phyloP scores from a whole-genome alignment of 1,140 invertebrate species.

The Polyergus mexicanus region DNA sequence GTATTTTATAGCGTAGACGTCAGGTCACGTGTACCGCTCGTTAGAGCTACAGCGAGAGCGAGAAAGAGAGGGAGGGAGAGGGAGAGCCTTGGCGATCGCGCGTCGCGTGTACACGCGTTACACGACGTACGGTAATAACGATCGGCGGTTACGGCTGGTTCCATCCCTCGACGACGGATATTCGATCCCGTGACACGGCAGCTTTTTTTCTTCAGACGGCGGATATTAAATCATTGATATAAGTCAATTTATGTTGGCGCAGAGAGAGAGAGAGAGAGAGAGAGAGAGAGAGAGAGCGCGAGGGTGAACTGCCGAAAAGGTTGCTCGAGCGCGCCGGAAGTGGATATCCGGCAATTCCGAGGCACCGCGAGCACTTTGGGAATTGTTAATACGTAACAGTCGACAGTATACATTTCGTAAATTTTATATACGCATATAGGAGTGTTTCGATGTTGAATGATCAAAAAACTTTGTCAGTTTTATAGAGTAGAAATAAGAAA shows the following conservation, averaged over 20 bases:
- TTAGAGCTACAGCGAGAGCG: constrained; percentile 47
- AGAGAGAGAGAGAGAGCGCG: neutral
- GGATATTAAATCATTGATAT: constrained; percentile 38
- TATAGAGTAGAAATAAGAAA: no score
- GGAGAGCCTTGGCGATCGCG: constrained; percentile 15
- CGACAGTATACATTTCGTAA: no score
- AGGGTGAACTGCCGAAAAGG: constrained; percentile 26
- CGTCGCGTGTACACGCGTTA: constrained; percentile 48
- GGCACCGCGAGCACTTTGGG: neutral
- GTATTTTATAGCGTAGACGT: constrained; percentile 79
- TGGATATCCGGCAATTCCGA: constrained; percentile 35
- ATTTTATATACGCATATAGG: neutral
- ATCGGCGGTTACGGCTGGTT: constrained; percentile 51
- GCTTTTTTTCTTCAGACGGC: neutral
- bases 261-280: no score
- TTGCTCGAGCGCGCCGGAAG: constrained; percentile 40
- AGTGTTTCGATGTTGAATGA: neutral
- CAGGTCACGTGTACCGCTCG: constrained; percentile 81
- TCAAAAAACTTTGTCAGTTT: no score
- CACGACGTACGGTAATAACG: constrained; percentile 70
- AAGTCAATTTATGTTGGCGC: constrained; percentile 26
- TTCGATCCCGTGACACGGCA: constrained; percentile 17
- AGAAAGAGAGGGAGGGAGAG: no score
- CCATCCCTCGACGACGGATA: neutral
- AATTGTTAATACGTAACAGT: neutral